These are phyloP conservation scores for Drosophila mettleri DNA, from an alignment of 2,888 invertebrate genomes.

Conservation along the genomic window DNA sequence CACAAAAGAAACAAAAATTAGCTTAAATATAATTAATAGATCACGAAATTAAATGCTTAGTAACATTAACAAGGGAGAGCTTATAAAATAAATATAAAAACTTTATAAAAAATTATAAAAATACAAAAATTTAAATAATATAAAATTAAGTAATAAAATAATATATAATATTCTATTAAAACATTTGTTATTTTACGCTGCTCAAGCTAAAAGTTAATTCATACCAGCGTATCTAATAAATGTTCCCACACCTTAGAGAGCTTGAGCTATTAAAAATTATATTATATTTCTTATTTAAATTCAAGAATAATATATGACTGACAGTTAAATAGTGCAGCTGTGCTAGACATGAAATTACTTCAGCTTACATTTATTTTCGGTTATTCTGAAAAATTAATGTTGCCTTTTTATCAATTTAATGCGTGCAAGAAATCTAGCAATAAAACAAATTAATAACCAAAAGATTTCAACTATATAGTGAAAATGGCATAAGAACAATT, in stretches of 20 bases:
- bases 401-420: conserved; percentile 5
- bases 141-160: too few relatives aligned
- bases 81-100: too few relatives aligned
- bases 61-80: too few relatives aligned
- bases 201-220: too few relatives aligned
- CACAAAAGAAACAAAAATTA: too few relatives aligned
- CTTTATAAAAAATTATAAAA: too few relatives aligned
- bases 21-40: too few relatives aligned
- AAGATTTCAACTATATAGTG: neutral
- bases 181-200: too few relatives aligned
- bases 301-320: conserved; percentile 6
- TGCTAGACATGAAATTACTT: neutral
- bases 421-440: neutral
- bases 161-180: too few relatives aligned
- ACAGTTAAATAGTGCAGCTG: conserved; percentile 4
- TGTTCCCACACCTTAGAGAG: conserved; percentile 4
- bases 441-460: neutral
- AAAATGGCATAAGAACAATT: conserved; percentile 2
- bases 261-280: conserved; percentile 1
- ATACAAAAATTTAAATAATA: too few relatives aligned
- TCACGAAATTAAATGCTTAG: too few relatives aligned
- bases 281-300: neutral
- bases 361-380: neutral
- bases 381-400: neutral
- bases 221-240: neutral